Conservation (phyloP, 64 coral and sea anemone species). For the Montipora efflorescens region DNA sequence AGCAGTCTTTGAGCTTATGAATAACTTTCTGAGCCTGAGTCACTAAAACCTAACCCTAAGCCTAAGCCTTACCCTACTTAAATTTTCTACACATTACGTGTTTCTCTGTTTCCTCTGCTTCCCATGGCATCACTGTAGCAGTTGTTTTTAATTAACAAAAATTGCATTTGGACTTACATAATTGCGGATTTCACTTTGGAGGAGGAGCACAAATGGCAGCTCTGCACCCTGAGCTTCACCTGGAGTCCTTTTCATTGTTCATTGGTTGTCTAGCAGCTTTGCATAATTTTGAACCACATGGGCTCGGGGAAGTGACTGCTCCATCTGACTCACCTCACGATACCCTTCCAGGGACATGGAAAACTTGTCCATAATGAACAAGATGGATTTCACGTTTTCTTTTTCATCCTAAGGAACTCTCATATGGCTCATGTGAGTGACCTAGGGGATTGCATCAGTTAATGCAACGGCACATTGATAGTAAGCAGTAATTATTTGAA, state of each 20-base stretch:
- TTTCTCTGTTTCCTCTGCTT: too few relatives aligned
- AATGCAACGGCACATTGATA: not conserved
- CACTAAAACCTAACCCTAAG: too few relatives aligned
- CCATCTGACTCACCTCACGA: conserved; percentile 47
- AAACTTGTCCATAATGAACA: conserved; percentile 57
- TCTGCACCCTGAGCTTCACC: not conserved
- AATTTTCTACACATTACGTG: too few relatives aligned
- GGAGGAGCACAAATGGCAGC: not conserved
- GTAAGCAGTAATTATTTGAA: not conserved
- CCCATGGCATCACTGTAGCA: not conserved
- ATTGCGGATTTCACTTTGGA: not conserved
- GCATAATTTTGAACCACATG: not conserved
- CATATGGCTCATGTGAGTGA: not conserved
- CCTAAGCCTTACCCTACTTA: too few relatives aligned
- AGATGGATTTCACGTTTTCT: conserved; percentile 34
- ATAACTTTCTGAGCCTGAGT: not conserved
- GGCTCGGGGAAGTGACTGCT: not conserved
- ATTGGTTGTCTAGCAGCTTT: not conserved
- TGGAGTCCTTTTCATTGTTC: not conserved
- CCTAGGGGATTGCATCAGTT: not conserved
- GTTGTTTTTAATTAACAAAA: not conserved
- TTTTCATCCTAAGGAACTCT: conserved; percentile 55
- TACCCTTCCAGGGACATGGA: conserved; percentile 62
- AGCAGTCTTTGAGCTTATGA: too few relatives aligned
- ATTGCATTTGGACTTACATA: not conserved